Base-by-base conservation (phyloP, 2,797 vertebrate genomes). In the Cheracebus regulus region DNA sequence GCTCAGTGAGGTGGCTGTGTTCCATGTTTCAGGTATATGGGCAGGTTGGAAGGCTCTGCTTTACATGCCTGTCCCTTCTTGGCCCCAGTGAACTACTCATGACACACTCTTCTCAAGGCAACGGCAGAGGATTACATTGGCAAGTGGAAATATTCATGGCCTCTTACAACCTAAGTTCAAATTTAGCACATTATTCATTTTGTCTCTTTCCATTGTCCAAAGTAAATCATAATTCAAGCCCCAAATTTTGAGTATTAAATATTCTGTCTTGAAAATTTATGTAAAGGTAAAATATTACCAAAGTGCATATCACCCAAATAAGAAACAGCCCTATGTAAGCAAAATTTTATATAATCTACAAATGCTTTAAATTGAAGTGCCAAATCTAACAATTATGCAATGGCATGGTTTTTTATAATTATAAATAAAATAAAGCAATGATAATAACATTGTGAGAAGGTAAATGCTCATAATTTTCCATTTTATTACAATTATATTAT, bases 1-100 rank as follows among this genome's bases (percentile, higher is more conserved):
- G 2, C 33, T 58, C 70, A 75, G 17, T 19, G 36, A 30, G 12
- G 46, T 67, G 61, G 28, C 33, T 72, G 11, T 67, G 39, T 76
- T 90, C 67, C 36, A 44, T 26, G 46, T 55, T 24, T 81, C 48
- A 48, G 6, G 26, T 20, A 13, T 39, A n/a, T 17, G 33, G 61
- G 13, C 2, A 20, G 57, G 20, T 3, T 20, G 19, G 14, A 39
- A 79, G 9, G 8, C 48, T 48, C 19, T 50, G 4, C 20, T 20
- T 64, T 48, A 67, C 6, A 19, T 13, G 6, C 1, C 46, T 52
- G 2, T 52, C 41, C 36, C 41, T 39, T 36, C 57, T 86, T 26
- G 24, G 22, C 17, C 11, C 17, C 17, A 2, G 1, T n/a, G 24
- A 2, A 22, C 36, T 44, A 80, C n/a, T 0, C 11, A 30, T 44